Percentiles rank a stretch among this genome's conserved stretches.
Conservation (phyloP, 1,140 invertebrate genomes). For the Heliconius melpomene region DNA sequence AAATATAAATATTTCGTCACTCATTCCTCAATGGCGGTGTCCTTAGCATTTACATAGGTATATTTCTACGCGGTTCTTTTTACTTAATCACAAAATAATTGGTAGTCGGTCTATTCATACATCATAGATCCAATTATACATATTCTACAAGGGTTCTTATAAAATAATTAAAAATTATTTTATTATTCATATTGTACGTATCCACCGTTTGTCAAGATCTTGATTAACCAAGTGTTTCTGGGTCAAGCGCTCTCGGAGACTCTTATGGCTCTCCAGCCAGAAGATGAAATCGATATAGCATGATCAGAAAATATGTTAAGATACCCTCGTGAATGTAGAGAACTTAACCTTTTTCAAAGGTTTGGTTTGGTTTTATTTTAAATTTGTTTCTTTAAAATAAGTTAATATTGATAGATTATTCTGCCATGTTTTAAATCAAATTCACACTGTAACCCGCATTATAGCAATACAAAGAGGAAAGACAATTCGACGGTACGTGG, state of each 20-base stretch:
- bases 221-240: slow-evolving; percentile 37
- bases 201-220: slow-evolving; percentile 16
- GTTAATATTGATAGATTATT: neutral
- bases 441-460: no score
- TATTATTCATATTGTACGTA: neutral
- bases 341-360: slow-evolving; percentile 4
- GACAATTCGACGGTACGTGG: no score
- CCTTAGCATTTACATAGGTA: no score
- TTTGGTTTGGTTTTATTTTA: neutral
- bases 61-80: no score
- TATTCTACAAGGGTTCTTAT: neutral
- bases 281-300: slow-evolving; percentile 44
- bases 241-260: slow-evolving; percentile 36
- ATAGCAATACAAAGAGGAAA: no score
- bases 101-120: no score
- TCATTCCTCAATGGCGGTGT: no score
- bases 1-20: no score
- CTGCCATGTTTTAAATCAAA: no score
- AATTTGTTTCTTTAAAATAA: neutral
- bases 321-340: slow-evolving; percentile 5
- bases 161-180: neutral
- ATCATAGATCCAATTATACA: neutral
- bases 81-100: no score
- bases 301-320: slow-evolving; percentile 25
- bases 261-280: slow-evolving; percentile 20